Conservation (phyloP, 2,113 vertebrate species). For the Haplochromis burtoni region DNA sequence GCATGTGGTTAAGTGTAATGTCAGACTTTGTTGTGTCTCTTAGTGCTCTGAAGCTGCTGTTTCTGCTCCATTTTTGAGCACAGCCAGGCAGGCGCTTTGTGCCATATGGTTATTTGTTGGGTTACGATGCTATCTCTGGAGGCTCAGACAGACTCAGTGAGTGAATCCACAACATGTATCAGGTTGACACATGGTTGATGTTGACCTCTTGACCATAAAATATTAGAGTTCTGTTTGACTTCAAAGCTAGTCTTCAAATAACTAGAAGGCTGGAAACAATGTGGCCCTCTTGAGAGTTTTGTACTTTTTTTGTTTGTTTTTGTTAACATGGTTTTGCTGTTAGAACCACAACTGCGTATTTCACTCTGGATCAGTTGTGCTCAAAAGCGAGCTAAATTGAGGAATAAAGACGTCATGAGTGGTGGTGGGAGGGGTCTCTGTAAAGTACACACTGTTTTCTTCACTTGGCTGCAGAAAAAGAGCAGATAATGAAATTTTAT, state of each 20-base stretch:
- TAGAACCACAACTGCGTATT: neutral
- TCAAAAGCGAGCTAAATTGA: neutral
- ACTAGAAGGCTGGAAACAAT: neutral
- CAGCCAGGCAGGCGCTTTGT: constrained; percentile 8
- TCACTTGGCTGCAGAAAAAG: neutral
- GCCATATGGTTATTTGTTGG: constrained; percentile 45
- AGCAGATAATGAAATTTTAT: neutral
- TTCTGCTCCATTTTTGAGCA: neutral
- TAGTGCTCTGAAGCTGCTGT: constrained; percentile 30
- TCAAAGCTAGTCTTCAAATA: constrained; percentile 5
- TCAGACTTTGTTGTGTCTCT: constrained; percentile 41
- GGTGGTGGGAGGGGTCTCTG: neutral
- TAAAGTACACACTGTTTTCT: neutral
- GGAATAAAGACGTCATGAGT: neutral
- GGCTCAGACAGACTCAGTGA: neutral
- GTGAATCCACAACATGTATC: neutral
- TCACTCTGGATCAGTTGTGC: neutral
- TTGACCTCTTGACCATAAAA: constrained; percentile 17
- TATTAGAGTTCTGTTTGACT: neutral
- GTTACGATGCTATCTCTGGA: constrained; percentile 22
- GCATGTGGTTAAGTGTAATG: constrained; percentile 24
- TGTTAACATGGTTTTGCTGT: neutral
- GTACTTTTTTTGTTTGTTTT: neutral
- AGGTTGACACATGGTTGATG: constrained; percentile 10
- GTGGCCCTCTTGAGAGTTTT: neutral